Evolutionary conservation across 2,797 vertebrate species (phyloP).

Genomic region (Rhinichthys osculus): DNA sequence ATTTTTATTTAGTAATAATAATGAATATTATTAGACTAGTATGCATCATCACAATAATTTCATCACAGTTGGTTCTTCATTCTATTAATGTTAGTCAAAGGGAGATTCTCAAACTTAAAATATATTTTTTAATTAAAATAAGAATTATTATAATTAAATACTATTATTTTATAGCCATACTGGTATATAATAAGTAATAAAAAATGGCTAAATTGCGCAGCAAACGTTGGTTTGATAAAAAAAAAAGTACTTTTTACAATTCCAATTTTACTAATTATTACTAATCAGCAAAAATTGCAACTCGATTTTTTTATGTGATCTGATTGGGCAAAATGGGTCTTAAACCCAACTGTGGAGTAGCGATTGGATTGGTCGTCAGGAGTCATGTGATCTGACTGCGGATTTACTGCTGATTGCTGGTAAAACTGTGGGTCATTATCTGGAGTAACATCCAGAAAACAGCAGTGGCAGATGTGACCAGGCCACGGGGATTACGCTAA

Average conservation of each 20-base stretch:
- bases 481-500: slow-evolving; percentile 5
- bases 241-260: no score
- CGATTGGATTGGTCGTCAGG: not conserved
- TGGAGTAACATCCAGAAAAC: slow-evolving; percentile 14
- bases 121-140: not conserved
- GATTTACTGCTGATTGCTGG: not conserved
- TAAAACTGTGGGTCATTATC: slow-evolving; percentile 2
- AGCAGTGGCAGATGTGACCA: slow-evolving; percentile 16
- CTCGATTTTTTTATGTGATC: no score
- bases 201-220: not conserved
- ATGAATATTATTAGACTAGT: not conserved
- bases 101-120: not conserved
- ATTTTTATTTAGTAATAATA: not conserved
- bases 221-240: not conserved
- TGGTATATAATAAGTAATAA: not conserved
- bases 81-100: not conserved
- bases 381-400: slow-evolving; percentile 15
- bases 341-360: not conserved
- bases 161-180: not conserved
- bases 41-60: not conserved
- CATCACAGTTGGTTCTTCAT: not conserved
- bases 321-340: not conserved
- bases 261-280: not conserved
- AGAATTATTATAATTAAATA: not conserved
- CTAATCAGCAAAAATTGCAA: not conserved